These are phyloP conservation scores for Microhierax caerulescens DNA, from an alignment of 2,797 vertebrate species.

Conservation along the genomic window DNA sequence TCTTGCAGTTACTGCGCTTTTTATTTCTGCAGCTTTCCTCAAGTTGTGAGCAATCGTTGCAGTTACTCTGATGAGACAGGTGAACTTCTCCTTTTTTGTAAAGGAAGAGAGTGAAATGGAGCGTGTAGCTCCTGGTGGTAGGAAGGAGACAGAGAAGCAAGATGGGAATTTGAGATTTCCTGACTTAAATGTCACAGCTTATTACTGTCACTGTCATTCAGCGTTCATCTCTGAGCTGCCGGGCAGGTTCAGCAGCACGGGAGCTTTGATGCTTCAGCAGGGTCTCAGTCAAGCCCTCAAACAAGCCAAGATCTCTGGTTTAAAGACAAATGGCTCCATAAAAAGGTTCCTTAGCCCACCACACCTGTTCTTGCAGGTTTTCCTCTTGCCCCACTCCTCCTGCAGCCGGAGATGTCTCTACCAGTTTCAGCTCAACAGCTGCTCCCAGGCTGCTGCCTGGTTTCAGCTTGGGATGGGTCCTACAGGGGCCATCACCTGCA, in stretches of 20 bases:
- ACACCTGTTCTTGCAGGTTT: background rate
- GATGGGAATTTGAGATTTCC: constrained; percentile 34
- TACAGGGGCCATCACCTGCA: fast-evolving
- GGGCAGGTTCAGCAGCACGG: background rate
- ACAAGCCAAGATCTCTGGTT: background rate
- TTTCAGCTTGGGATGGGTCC: background rate
- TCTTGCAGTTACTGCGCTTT: background rate
- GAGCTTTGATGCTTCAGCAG: background rate
- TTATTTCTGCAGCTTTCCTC: background rate
- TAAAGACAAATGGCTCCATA: background rate
- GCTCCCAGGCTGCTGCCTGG: background rate
- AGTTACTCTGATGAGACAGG: background rate
- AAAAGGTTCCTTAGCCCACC: background rate
- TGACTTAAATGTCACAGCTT: background rate
- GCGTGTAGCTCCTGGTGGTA: background rate
- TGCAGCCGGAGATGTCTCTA: background rate
- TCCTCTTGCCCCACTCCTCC: background rate
- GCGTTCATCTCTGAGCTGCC: background rate
- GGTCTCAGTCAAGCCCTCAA: background rate
- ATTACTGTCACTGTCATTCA: background rate
- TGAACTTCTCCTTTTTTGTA: background rate
- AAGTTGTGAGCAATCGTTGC: background rate
- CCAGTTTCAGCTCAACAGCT: background rate
- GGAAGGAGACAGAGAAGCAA: constrained; percentile 15
- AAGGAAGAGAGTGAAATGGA: background rate